Evolutionary conservation across 2,888 invertebrate genomes (phyloP).

Genomic region (Scaptomyza parva): DNA sequence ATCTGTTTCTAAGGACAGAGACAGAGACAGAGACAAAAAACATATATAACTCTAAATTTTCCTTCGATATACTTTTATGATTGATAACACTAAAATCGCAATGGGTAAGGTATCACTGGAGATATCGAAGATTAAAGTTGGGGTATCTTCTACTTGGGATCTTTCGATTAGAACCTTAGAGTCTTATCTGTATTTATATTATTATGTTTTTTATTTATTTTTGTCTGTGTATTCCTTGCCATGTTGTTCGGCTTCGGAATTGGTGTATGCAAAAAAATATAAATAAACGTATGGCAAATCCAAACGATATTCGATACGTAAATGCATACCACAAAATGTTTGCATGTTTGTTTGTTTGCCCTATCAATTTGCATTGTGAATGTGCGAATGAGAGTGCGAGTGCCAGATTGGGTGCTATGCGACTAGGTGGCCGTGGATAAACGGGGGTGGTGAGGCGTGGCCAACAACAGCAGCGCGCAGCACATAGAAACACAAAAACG

Average conservation of each 20-base stretch:
- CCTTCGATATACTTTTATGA: too few relatives aligned
- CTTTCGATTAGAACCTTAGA: too few relatives aligned
- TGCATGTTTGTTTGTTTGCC: constrained; percentile 64
- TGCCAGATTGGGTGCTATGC: constrained; percentile 14
- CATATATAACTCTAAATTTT: too few relatives aligned
- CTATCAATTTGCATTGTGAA: constrained; percentile 71
- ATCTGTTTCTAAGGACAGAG: too few relatives aligned
- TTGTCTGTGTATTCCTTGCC: neutral
- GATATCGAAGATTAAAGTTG: too few relatives aligned
- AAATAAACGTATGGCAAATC: constrained; percentile 54
- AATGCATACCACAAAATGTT: constrained; percentile 68
- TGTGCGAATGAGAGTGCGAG: constrained; percentile 33
- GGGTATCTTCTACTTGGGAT: too few relatives aligned
- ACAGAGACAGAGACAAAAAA: too few relatives aligned
- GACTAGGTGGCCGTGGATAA: neutral
- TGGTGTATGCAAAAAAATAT: constrained; percentile 34
- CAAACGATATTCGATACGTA: constrained; percentile 65
- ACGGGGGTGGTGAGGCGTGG: constrained; percentile 6
- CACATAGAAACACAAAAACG: constrained; percentile 29
- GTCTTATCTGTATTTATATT: too few relatives aligned
- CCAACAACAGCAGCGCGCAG: constrained; percentile 19
- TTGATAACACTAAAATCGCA: too few relatives aligned
- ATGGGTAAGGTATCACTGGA: too few relatives aligned
- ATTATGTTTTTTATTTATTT: neutral
- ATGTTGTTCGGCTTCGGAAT: neutral